Conservation (phyloP, 1,140 invertebrate species). For the Zaprionus taronus region DNA sequence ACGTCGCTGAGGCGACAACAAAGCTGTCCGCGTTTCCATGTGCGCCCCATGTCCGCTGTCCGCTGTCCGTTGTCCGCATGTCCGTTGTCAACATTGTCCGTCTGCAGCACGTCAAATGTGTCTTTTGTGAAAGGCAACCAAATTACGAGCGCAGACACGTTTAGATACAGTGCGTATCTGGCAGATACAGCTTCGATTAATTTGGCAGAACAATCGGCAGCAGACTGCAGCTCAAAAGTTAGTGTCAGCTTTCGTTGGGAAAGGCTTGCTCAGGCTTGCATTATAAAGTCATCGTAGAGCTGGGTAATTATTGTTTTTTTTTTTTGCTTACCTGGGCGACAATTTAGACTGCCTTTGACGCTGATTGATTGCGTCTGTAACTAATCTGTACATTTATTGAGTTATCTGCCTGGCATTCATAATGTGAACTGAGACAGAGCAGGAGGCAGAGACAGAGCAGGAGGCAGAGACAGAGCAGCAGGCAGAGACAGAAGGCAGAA, state of each 20-base stretch:
- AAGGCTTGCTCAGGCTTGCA: neutral
- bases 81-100: slow-evolving; percentile 70
- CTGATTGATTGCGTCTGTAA: slow-evolving; percentile 80
- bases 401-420: slow-evolving; percentile 80
- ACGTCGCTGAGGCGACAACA: neutral
- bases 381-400: slow-evolving; percentile 83
- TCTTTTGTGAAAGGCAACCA: slow-evolving; percentile 81
- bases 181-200: slow-evolving; percentile 2
- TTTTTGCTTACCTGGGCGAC: slow-evolving; percentile 8
- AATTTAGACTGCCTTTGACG: slow-evolving; percentile 67
- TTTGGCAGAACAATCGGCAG: slow-evolving; percentile 4
- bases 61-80: slow-evolving; percentile 51
- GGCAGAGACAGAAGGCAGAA: neutral
- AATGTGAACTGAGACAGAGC: slow-evolving; percentile 41
- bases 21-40: neutral
- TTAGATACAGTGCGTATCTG: neutral
- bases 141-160: slow-evolving; percentile 69
- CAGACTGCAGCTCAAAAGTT: neutral
- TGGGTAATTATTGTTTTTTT: slow-evolving; percentile 23
- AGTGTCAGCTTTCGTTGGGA: neutral
- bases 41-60: neutral
- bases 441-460: neutral
- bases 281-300: slow-evolving; percentile 44
- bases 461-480: neutral
- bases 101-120: slow-evolving; percentile 69